Percentiles rank a stretch among this genome's conserved stretches.
Evolutionary conservation across 2,888 invertebrate genomes (phyloP).

Genomic region (Rhagonycha lutea): DNA sequence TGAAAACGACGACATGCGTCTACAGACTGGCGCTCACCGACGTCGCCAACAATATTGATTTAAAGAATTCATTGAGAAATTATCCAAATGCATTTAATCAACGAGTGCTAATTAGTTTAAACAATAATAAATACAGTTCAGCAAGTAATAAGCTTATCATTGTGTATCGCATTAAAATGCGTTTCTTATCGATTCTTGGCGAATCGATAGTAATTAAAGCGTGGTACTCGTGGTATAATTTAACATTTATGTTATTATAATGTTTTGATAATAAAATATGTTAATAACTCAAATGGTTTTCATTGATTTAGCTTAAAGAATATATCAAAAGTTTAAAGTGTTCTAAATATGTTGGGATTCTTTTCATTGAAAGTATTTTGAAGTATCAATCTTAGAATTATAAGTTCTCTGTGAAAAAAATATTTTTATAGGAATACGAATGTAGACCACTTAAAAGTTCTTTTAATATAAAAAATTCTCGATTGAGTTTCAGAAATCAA

Average conservation of each 20-base stretch:
- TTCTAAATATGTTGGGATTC: no score
- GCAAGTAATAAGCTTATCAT: neutral
- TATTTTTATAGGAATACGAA: neutral
- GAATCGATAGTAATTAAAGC: neutral
- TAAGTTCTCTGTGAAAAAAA: no score
- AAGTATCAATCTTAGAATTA: neutral
- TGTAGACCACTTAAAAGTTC: neutral
- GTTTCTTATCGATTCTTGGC: neutral
- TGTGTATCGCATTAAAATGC: neutral
- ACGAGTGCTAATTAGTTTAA: neutral
- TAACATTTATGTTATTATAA: neutral
- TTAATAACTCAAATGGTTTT: neutral
- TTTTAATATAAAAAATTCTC: neutral
- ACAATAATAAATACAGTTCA: neutral
- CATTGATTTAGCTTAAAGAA: no score
- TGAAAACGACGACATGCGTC: conserved; percentile 45
- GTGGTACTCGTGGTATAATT: neutral
- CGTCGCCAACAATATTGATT: conserved; percentile 36
- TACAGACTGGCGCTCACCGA: conserved; percentile 47
- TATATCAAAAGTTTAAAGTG: no score
- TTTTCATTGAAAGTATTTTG: neutral
- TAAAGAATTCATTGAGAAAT: conserved; percentile 20
- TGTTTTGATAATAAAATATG: no score
- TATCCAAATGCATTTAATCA: conserved; percentile 4
- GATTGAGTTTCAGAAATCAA: neutral